Conservation (phyloP, 2,888 invertebrate species). For the Erebia palarica region DNA sequence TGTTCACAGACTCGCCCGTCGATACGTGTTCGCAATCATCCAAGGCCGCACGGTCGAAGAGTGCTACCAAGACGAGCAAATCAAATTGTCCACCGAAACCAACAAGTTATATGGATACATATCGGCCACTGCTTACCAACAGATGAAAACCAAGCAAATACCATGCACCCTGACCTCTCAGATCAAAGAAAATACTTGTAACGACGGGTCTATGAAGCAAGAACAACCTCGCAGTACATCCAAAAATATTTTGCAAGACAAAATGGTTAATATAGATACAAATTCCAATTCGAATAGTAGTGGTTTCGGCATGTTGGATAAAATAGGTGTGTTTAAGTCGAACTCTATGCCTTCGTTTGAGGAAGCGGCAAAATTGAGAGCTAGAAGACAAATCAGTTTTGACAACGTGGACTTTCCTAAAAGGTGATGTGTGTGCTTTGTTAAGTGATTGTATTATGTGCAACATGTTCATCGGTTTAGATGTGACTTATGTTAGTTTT, state of each 20-base stretch:
- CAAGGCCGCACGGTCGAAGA: constrained; percentile 85
- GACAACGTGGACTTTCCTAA: constrained; percentile 79
- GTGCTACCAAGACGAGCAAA: constrained; percentile 78
- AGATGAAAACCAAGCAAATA: constrained; percentile 54
- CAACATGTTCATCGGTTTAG: constrained; percentile 10
- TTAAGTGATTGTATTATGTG: constrained; percentile 1
- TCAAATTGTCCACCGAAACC: constrained; percentile 59
- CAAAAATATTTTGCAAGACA: constrained; percentile 77
- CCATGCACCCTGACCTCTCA: constrained; percentile 54
- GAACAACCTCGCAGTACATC: constrained; percentile 62
- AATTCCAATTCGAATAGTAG: constrained; percentile 69
- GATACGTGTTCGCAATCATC: constrained; percentile 84
- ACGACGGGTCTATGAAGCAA: constrained; percentile 50
- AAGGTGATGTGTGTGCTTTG: constrained; percentile 57
- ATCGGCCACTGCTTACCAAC: constrained; percentile 69
- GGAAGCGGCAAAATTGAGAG: constrained; percentile 77
- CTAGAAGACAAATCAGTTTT: constrained; percentile 83
- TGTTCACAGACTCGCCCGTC: constrained; percentile 81
- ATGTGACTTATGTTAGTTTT: constrained; percentile 27
- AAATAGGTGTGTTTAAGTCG: constrained; percentile 63
- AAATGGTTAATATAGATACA: constrained; percentile 71
- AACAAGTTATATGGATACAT: constrained; percentile 79
- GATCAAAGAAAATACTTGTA: constrained; percentile 73
- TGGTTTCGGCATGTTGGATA: constrained; percentile 62
- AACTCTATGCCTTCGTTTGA: constrained; percentile 76